Evolutionary conservation across 53 echinoderm and acorn worm species (phyloP).

Genomic region (Crossaster papposus): DNA sequence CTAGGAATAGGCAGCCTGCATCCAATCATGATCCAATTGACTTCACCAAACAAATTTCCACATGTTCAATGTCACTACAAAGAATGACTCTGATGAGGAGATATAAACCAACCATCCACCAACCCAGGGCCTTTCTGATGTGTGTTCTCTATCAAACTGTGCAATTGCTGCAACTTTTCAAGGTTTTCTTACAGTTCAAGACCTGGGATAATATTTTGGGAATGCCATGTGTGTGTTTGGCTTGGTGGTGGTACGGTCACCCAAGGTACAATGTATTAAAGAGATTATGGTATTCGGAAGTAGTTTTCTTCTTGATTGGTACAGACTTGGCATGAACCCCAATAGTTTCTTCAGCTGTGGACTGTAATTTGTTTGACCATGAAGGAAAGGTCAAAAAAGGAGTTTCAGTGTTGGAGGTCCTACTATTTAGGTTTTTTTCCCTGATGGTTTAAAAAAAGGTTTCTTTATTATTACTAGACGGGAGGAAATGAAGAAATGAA

Average conservation of each 20-base stretch:
- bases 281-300: constrained; percentile 53
- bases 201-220: not conserved
- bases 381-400: constrained; percentile 13
- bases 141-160: not conserved
- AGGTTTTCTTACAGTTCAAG: constrained; percentile 10
- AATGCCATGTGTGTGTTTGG: constrained; percentile 6
- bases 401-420: not conserved
- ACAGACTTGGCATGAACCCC: constrained; percentile 6
- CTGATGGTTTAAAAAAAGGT: too few relatives aligned
- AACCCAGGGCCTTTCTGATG: not conserved
- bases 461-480: too few relatives aligned
- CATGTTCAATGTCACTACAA: not conserved
- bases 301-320: constrained; percentile 3
- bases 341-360: constrained; percentile 34
- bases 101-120: not conserved
- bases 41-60: not conserved
- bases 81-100: not conserved
- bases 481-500: too few relatives aligned
- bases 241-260: constrained; percentile 15
- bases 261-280: constrained; percentile 23
- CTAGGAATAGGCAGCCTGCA: not conserved
- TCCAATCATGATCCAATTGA: not conserved
- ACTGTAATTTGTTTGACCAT: constrained; percentile 43
- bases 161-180: not conserved
- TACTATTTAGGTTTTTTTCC: not conserved